Percentiles rank a stretch among this genome's conserved stretches.
These are phyloP conservation scores for Wasmannia auropunctata DNA, from an alignment of 1,140 invertebrate genomes.

Conservation along the genomic window DNA sequence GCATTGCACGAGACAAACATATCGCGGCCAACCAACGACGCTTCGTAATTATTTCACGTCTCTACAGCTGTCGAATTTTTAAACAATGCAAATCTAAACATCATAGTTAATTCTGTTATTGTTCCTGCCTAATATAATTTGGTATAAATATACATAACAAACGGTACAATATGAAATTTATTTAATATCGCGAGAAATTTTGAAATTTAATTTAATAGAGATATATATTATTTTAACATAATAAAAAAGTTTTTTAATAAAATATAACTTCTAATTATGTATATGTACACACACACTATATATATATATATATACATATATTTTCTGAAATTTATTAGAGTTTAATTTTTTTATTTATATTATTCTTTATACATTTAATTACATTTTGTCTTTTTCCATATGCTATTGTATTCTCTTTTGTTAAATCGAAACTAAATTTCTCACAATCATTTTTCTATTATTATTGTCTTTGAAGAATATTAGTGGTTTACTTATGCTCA, in stretches of 20 bases:
- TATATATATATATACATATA: neutral
- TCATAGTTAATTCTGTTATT: neutral
- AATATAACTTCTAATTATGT: neutral
- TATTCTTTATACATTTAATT: neutral
- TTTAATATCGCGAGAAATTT: neutral
- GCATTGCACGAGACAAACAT: conserved; percentile 18
- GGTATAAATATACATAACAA: neutral
- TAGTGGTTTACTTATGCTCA: neutral
- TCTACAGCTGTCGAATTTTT: conserved; percentile 1
- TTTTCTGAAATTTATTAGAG: neutral
- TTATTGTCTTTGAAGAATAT: neutral
- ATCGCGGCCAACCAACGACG: conserved; percentile 38
- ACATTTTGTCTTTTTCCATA: neutral
- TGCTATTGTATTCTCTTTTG: neutral
- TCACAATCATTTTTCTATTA: neutral
- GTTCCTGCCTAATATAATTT: neutral
- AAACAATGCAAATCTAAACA: neutral
- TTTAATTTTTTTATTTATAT: neutral
- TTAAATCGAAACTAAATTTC: neutral
- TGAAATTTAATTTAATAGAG: neutral
- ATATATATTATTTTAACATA: neutral
- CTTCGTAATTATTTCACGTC: conserved; percentile 26
- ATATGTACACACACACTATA: too few relatives aligned
- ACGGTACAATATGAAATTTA: neutral
- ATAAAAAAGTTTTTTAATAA: neutral